Base-by-base conservation (phyloP, 1,140 invertebrate genomes). In the Ephestia elutella region DNA sequence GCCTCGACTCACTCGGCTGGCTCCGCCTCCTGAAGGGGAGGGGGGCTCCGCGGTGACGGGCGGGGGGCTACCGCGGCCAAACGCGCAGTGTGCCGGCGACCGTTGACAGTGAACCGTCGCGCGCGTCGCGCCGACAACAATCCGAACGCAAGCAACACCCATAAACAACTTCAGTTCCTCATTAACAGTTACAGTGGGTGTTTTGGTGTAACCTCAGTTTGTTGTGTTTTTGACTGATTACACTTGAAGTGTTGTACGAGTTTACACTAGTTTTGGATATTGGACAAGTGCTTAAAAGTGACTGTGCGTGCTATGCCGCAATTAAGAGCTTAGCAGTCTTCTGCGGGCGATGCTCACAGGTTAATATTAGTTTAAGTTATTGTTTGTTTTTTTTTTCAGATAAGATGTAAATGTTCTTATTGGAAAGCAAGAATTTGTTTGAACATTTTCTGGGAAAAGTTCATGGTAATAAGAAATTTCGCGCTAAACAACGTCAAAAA, bases 271-370 rank as follows among this genome's bases (percentile, higher is more conserved):
- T 66, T 71, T 72, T 63, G 75, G 75, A 79, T 82, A 77, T 71
- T 85, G 81, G 81, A 84, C 82, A 73, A 83, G 85, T 86, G 85
- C 64, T 70, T 60, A 62, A 62, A 73, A 74, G 80, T 84, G 80
- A 79, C 82, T 83, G 76, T 77, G 74, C 72, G 79, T 86, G 84
- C 70, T 76, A 86, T 86, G 85, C 80, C 77, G 80, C 82, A 79
- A 70, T 75, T 63, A 63, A 73, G 71, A 71, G 75, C 68, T 77
- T 87, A 87, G 75, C 80, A 76, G 76, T 80, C 79, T 82, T 82
- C 82, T 72, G 76, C 85, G 73, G 85, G 82, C 82, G 75, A 87
- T 87, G 85, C 82, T 86, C 77, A 79, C 71, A 87, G 85, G 85
- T 87, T 85, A 78, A 71, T 78, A 75, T 81, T 75, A 73, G 67